These are phyloP conservation scores for Anodontia alba DNA, from an alignment of 2,888 invertebrate species.

Conservation along the genomic window DNA sequence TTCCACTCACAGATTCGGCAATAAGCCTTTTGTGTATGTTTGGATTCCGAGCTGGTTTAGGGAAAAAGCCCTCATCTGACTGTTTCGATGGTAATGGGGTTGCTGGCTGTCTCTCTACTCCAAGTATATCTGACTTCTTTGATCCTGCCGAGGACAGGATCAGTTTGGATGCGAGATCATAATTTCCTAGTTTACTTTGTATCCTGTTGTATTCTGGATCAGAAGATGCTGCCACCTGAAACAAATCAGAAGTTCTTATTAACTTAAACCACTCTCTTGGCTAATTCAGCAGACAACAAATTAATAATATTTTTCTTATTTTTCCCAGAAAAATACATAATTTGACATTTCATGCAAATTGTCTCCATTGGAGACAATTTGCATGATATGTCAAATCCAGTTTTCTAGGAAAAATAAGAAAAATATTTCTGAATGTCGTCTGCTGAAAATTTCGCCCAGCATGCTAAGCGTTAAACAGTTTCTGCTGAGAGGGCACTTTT, in stretches of 20 bases:
- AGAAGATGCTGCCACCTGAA: not conserved
- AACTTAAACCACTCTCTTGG: no score
- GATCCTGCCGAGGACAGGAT: not conserved
- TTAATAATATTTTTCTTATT: no score
- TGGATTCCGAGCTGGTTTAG: not conserved
- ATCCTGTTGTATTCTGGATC: not conserved
- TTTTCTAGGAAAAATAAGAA: no score
- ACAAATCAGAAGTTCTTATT: not conserved
- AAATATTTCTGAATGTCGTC: no score
- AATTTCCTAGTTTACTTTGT: not conserved
- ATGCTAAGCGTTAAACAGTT: no score
- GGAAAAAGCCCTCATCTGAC: not conserved
- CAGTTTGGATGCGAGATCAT: not conserved
- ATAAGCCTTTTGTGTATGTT: not conserved
- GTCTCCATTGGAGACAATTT: no score
- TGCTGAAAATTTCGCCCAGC: no score
- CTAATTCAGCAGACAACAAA: no score
- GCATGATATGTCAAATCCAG: no score
- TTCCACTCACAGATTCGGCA: not conserved
- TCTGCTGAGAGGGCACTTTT: no score
- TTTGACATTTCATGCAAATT: no score
- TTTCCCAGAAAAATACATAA: no score
- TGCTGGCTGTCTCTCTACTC: conserved; percentile 47
- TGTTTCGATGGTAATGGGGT: conserved; percentile 44
- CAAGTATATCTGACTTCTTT: not conserved